Percentiles rank a stretch among this genome's conserved stretches.
Evolutionary conservation across 2,113 vertebrate species (phyloP).

Genomic region (Orientallactaga bullata): DNA sequence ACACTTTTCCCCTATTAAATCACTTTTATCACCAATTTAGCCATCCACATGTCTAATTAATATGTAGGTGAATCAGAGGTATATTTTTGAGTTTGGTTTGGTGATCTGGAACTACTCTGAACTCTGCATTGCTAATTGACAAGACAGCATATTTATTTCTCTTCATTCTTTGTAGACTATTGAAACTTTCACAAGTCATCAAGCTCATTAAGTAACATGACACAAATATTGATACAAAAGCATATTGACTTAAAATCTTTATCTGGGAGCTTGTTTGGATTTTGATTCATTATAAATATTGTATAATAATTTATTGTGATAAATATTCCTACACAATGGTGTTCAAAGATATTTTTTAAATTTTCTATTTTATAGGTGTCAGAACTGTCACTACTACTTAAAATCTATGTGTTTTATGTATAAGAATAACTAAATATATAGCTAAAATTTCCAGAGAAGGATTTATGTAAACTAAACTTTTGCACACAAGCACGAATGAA

Average conservation of each 20-base stretch:
- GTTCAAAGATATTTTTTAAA: neutral
- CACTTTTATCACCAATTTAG: neutral
- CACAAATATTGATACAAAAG: conserved; percentile 1
- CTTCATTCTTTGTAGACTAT: neutral
- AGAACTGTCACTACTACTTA: neutral
- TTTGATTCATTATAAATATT: conserved; percentile 26
- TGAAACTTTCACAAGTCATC: neutral
- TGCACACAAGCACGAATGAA: neutral
- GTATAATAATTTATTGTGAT: neutral
- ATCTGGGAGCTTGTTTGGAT: neutral
- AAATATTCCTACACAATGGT: neutral
- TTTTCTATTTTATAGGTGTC: neutral
- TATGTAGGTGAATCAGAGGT: neutral
- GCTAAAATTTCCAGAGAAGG: neutral
- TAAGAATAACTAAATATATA: neutral
- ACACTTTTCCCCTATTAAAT: neutral
- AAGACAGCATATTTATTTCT: conserved; percentile 13
- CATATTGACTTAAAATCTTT: neutral
- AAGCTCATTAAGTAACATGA: conserved; percentile 7
- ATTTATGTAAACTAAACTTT: neutral
- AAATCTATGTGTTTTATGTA: neutral
- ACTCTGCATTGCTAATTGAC: conserved; percentile 4
- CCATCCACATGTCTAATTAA: neutral
- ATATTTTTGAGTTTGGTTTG: conserved; percentile 1
- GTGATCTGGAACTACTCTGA: neutral